Conservation (phyloP, 1,140 invertebrate genomes). For the Arctopsyche grandis region DNA sequence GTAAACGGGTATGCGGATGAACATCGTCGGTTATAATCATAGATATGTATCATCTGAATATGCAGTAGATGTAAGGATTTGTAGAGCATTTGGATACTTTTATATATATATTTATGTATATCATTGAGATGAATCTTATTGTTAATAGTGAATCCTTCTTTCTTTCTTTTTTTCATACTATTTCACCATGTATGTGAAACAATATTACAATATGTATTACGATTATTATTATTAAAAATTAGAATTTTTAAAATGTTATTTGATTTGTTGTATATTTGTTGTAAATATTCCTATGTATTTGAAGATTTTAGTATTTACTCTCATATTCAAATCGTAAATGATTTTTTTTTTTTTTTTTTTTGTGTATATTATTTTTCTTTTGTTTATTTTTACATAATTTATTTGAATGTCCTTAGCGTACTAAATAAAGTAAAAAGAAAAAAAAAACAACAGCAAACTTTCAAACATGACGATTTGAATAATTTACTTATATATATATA, state of each 20-base stretch:
- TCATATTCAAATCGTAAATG: constrained; percentile 7
- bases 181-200: neutral
- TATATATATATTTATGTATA: neutral
- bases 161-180: neutral
- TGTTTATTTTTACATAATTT: constrained; percentile 43
- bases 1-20: neutral
- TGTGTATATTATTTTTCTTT: constrained; percentile 31
- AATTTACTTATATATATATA: constrained; percentile 9
- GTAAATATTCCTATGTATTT: constrained; percentile 36
- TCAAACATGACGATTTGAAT: constrained; percentile 5
- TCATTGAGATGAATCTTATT: no score
- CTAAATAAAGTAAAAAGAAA: neutral
- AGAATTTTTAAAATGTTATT: constrained; percentile 27
- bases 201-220: neutral
- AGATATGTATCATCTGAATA: neutral
- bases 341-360: constrained; percentile 35
- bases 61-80: neutral
- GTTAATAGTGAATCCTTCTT: no score
- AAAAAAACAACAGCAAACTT: neutral
- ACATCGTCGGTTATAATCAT: neutral
- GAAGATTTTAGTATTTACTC: constrained; percentile 4
- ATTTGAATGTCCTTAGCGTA: constrained; percentile 28
- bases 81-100: neutral
- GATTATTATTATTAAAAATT: neutral
- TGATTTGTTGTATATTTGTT: constrained; percentile 37